Percentiles rank a stretch among this genome's conserved stretches.
phyloP scores from a whole-genome alignment of 2,797 vertebrate genomes.

The Oreortyx pictus region DNA sequence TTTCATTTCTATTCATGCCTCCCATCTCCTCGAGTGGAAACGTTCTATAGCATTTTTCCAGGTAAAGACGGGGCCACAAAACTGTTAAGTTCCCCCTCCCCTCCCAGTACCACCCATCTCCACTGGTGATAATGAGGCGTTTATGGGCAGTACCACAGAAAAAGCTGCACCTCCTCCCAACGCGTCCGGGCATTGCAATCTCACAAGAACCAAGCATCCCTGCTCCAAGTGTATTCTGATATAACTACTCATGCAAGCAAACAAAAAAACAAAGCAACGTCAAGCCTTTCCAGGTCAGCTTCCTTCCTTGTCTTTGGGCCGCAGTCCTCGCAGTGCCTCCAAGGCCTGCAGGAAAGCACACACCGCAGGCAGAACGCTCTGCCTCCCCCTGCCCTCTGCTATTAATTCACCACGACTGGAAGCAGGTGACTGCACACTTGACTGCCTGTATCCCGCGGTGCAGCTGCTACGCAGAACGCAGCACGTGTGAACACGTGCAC shows the following conservation, averaged over 20 bases:
- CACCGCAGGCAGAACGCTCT: background rate
- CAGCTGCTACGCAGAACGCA: constrained; percentile 57
- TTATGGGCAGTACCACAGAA: background rate
- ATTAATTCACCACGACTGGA: background rate
- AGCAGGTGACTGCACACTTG: constrained; percentile 66
- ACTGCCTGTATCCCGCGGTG: constrained; percentile 31
- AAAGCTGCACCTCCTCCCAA: background rate
- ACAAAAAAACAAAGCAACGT: background rate
- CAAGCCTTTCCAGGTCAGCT: background rate
- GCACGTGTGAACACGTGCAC: constrained; percentile 51
- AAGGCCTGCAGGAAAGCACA: background rate
- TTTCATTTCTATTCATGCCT: background rate
- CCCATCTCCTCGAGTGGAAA: background rate
- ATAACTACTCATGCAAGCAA: background rate
- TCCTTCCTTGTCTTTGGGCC: background rate
- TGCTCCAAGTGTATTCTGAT: background rate
- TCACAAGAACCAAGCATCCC: background rate
- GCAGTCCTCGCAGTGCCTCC: background rate
- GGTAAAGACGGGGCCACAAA: background rate
- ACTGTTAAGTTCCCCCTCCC: background rate
- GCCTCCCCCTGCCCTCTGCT: constrained; percentile 36
- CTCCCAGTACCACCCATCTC: background rate
- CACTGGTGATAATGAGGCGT: background rate
- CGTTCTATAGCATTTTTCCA: background rate
- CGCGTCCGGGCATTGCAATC: background rate